Percentiles rank a stretch among this genome's conserved stretches.
Conservation (phyloP, 1,140 invertebrate genomes). For the fruit fly (Drosophila melanogaster) region Release_6_plus_ISO1_MT NT_033777.3:17969001-17969500, state of each 20-base stretch:
- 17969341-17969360: constrained; percentile 83
- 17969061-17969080: constrained; percentile 21
- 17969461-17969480: constrained; percentile 58
- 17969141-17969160: constrained; percentile 10
- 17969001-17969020: constrained; percentile 70
- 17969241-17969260: neutral
- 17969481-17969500: constrained; percentile 56
- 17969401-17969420: constrained; percentile 22
- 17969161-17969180: neutral
- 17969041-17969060: constrained; percentile 52
- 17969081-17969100: constrained; percentile 42
- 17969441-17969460: constrained; percentile 42
- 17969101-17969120: constrained; percentile 42
- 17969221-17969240: neutral
- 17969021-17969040: constrained; percentile 81
- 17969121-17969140: constrained; percentile 43
- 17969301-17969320: constrained; percentile 1
- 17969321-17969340: constrained; percentile 20
- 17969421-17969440: constrained; percentile 23
- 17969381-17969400: neutral
- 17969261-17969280: neutral
- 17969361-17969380: constrained; percentile 66
- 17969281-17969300: neutral
- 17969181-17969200: neutral
- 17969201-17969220: neutral